Base-by-base conservation (phyloP, 2,113 vertebrate species). In the Tragelaphus buxtoni region DNA sequence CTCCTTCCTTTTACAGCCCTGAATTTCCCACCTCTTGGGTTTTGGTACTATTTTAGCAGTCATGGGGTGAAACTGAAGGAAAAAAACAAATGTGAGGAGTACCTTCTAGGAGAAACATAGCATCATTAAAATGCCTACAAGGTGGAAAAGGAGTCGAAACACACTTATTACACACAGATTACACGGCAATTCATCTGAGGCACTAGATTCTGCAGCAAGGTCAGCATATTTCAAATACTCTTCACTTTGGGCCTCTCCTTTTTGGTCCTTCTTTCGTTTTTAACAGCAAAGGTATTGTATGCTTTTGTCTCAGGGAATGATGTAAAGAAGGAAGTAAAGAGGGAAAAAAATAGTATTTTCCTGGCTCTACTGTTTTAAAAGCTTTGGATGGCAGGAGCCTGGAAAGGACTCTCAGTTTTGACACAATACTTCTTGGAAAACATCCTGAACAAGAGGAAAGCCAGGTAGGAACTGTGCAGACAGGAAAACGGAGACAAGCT, bases 371-470 rank as follows among this genome's bases (percentile, higher is more conserved):
- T 42, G 30, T 91, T 91, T 97, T 93, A 58, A 92, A 90, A 89
- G 28, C 11, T 47, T 53, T 39, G 72, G 7, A 61, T 92, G 18
- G 63, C 63, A 89, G 51, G 55, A 10, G 5, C 30, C 69, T 79
- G 47, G 61, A 92, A 93, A 90, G 89, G 30, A 63, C 22, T 86
- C 51, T 86, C 53, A 55, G n/a, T 39, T 55, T 72, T 42, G 16
- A 86, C 28, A 63, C 88, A 94, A 10, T 88, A 89, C 65, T 97
- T 80, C 86, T 86, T 83, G 86, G 85, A 96, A 97, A 96, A 88
- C 13, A 83, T 81, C 61, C 88, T 83, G 39, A 92, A 28, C n/a
- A 49, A 94, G 18, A 83, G n/a, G 28, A 93, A 89, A 92, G 30
- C 87, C 26, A 17, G 20, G 69, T 17, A 91, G 58, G 39, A 55